Evolutionary conservation across 2,113 vertebrate genomes (phyloP).

Genomic region (Oryzias melastigma): DNA sequence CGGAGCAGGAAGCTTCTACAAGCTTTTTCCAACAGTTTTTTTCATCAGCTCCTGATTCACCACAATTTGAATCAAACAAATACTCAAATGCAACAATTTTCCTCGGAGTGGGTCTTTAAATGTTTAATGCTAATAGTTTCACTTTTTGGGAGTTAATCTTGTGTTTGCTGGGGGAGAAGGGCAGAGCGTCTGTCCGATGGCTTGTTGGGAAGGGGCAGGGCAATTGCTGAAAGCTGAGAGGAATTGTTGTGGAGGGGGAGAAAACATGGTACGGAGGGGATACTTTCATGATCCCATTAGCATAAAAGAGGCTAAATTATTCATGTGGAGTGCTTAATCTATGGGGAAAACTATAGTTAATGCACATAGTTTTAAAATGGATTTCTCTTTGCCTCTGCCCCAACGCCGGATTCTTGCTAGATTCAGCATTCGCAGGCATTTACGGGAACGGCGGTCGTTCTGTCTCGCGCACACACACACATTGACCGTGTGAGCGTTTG

Average conservation of each 20-base stretch:
- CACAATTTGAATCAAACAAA: too few species aligned
- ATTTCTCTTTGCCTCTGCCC: constrained; percentile 92
- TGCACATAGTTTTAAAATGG: constrained; percentile 99
- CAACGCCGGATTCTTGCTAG: constrained; percentile 96
- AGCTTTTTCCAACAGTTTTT: too few species aligned
- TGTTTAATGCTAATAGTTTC: too few species aligned
- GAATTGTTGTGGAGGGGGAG: constrained; percentile 81
- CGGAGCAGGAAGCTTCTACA: too few species aligned
- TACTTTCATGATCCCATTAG: constrained; percentile 99
- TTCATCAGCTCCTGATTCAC: too few species aligned
- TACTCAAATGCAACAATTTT: too few species aligned
- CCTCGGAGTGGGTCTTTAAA: too few species aligned
- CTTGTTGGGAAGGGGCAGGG: constrained; percentile 87
- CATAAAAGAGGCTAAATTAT: constrained; percentile 99
- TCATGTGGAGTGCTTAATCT: constrained; percentile 98
- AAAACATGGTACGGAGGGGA: constrained; percentile 85
- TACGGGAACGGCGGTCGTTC: constrained; percentile 90
- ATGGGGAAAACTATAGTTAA: constrained; percentile 99
- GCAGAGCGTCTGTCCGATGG: constrained; percentile 81
- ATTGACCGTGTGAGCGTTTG: neutral
- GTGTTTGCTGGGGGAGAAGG: constrained; percentile 74
- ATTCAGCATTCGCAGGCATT: constrained; percentile 94
- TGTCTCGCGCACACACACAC: constrained; percentile 31
- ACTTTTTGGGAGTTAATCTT: constrained; percentile 26
- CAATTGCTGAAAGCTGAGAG: constrained; percentile 96